Evolutionary conservation across 2,888 invertebrate genomes (phyloP).

Genomic region (Ennomos erosarius): DNA sequence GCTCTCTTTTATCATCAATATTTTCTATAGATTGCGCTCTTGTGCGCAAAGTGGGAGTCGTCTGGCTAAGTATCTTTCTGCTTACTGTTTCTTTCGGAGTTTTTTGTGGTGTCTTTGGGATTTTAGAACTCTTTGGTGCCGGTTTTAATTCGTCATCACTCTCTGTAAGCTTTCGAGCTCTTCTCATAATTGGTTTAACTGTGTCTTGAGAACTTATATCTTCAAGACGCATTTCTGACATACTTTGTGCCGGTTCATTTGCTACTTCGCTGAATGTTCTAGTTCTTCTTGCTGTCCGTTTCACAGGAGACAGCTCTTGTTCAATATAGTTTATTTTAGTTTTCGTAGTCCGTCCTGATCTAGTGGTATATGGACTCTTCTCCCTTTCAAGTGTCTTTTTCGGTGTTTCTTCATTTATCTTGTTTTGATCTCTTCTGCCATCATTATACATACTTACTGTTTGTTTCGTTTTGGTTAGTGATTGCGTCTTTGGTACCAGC

Average conservation of each 20-base stretch:
- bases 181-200: constrained; percentile 41
- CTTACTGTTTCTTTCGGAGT: constrained; percentile 64
- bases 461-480: too few species aligned
- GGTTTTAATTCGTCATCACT: constrained; percentile 71
- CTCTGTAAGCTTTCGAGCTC: constrained; percentile 51
- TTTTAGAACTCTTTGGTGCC: constrained; percentile 47
- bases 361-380: constrained; percentile 51
- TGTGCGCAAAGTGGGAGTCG: constrained; percentile 68
- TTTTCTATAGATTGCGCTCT: constrained; percentile 72
- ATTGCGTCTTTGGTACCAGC: constrained; percentile 49
- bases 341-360: constrained; percentile 61
- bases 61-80: constrained; percentile 65
- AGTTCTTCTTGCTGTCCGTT: constrained; percentile 59
- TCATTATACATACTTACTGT: constrained; percentile 65
- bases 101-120: constrained; percentile 44
- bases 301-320: constrained; percentile 58
- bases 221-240: constrained; percentile 14
- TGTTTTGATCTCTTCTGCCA: constrained; percentile 55
- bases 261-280: constrained; percentile 38
- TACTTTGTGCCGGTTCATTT: constrained; percentile 42
- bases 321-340: constrained; percentile 61
- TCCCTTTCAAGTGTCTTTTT: constrained; percentile 67
- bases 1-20: constrained; percentile 60
- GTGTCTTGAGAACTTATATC: not conserved
- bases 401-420: constrained; percentile 61